Conservation (phyloP, 2,888 invertebrate species). For the Mycalesis mineus region DNA sequence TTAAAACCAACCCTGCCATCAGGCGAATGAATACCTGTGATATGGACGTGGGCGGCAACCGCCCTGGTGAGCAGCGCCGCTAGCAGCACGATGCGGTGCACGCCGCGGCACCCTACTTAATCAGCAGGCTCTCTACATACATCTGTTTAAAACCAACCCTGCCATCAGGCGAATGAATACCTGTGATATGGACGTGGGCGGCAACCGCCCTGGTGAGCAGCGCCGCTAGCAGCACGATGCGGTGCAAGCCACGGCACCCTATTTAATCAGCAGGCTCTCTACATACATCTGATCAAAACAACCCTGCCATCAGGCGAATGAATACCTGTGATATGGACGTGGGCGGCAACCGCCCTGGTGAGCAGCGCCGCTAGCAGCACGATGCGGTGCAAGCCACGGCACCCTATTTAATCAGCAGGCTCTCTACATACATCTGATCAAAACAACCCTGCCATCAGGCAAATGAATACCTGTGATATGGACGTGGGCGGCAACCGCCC, state of each 20-base stretch:
- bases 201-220: slow-evolving; percentile 63
- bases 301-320: neutral
- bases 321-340: slow-evolving; percentile 51
- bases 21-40: slow-evolving; percentile 43
- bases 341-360: slow-evolving; percentile 60
- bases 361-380: slow-evolving; percentile 67
- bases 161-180: slow-evolving; percentile 34
- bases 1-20: neutral
- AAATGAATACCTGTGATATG: slow-evolving; percentile 47
- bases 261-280: slow-evolving; percentile 66
- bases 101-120: slow-evolving; percentile 75
- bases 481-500: slow-evolving; percentile 57
- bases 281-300: slow-evolving; percentile 16
- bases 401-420: slow-evolving; percentile 71
- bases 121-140: slow-evolving; percentile 54
- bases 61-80: slow-evolving; percentile 65
- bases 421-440: slow-evolving; percentile 38
- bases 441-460: neutral
- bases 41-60: slow-evolving; percentile 53
- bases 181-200: slow-evolving; percentile 52
- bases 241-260: slow-evolving; percentile 75
- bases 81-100: slow-evolving; percentile 65
- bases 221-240: slow-evolving; percentile 63
- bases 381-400: slow-evolving; percentile 70
- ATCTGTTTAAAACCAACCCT: too few species aligned